A percentile compares a stretch with the other conserved stretches of the same genome.
Conservation (phyloP, 2,888 invertebrate species). For the Ferrisia virgata region DNA sequence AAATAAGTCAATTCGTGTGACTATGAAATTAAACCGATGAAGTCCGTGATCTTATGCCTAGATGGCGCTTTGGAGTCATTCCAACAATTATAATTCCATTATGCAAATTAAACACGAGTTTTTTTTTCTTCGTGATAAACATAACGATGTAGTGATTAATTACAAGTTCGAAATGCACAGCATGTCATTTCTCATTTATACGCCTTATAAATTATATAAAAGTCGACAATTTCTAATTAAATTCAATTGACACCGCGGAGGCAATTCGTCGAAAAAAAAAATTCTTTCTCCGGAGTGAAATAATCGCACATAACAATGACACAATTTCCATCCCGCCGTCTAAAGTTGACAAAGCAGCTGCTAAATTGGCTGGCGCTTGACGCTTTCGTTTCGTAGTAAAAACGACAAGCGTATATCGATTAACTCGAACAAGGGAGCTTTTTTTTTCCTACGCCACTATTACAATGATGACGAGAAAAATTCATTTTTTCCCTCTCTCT, state of each 20-base stretch:
- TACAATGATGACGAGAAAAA: not conserved
- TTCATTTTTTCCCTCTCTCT: too few relatives aligned
- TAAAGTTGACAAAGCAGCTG: not conserved
- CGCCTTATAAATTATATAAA: not conserved
- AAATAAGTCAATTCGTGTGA: not conserved
- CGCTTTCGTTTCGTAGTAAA: not conserved
- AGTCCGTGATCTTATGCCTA: not conserved
- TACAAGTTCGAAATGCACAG: constrained; percentile 2
- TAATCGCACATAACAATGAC: not conserved
- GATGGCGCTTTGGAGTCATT: constrained; percentile 11
- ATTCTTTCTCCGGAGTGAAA: not conserved
- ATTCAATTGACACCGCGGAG: constrained; percentile 9
- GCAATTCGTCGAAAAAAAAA: not conserved
- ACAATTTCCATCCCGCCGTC: not conserved
- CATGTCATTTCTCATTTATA: not conserved
- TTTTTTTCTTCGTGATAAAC: not conserved
- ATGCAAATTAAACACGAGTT: constrained; percentile 29
- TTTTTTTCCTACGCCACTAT: not conserved
- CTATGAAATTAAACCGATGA: not conserved
- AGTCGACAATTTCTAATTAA: constrained; percentile 10
- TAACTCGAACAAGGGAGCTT: not conserved
- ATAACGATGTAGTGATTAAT: constrained; percentile 6
- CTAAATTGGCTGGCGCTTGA: not conserved
- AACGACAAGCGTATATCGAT: not conserved
- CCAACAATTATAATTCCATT: constrained; percentile 32